These are phyloP conservation scores for Scaptodrosophila lebanonensis DNA, from an alignment of 1,140 invertebrate genomes.

Conservation along the genomic window DNA sequence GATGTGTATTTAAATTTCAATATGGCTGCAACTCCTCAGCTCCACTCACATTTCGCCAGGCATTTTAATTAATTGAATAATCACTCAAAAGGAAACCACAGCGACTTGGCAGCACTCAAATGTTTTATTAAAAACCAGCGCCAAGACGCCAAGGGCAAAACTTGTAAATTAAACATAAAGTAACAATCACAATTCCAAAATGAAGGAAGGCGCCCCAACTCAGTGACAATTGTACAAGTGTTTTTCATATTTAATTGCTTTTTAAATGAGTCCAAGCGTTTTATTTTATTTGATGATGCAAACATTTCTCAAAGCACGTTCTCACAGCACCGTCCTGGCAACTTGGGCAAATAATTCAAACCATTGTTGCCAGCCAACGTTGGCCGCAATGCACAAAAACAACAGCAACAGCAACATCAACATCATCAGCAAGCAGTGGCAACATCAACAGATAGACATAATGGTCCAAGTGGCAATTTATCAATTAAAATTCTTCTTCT, in stretches of 20 bases:
- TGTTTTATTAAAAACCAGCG: no score
- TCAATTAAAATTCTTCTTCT: constrained; percentile 73
- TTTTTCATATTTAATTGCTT: constrained; percentile 75
- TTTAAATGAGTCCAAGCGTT: constrained; percentile 73
- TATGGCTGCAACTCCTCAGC: constrained; percentile 17
- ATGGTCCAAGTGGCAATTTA: constrained; percentile 72
- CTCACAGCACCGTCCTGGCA: constrained; percentile 39
- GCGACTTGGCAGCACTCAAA: neutral
- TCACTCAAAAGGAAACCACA: constrained; percentile 63
- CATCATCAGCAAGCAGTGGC: constrained; percentile 3
- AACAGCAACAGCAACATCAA: constrained; percentile 10
- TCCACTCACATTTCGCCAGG: constrained; percentile 35
- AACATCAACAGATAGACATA: constrained; percentile 47
- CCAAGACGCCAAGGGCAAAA: neutral
- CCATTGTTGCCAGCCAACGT: constrained; percentile 30
- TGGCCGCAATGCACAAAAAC: neutral
- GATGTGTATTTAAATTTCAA: neutral
- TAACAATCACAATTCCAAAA: constrained; percentile 72
- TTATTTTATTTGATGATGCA: constrained; percentile 74
- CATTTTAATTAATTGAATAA: constrained; percentile 72
- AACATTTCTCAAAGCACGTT: constrained; percentile 64
- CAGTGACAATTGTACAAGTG: constrained; percentile 58
- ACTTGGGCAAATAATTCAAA: constrained; percentile 72
- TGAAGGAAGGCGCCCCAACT: constrained; percentile 20
- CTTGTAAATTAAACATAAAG: constrained; percentile 61